Conservation (phyloP, 2,888 invertebrate genomes). For the Polyommatus iphigenia region DNA sequence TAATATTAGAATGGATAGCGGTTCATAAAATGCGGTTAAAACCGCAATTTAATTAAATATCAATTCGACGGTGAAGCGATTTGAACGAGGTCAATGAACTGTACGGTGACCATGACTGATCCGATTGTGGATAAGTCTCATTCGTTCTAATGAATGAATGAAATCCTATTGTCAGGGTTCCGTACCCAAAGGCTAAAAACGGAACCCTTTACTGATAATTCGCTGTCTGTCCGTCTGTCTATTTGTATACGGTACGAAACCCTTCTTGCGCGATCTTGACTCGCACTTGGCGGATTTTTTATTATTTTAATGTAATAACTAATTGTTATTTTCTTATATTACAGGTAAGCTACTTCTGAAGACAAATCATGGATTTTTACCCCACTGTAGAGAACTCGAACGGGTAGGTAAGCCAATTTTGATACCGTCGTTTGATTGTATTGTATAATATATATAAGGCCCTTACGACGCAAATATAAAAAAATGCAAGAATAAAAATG, state of each 20-base stretch:
- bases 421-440: no score
- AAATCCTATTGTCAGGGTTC: background rate
- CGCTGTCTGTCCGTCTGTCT: background rate
- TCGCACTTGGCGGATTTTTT: no score
- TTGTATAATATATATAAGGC: no score
- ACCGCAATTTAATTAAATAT: background rate
- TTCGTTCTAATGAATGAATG: background rate
- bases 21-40: conserved; percentile 7
- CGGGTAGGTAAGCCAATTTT: background rate
- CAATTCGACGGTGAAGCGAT: conserved; percentile 11
- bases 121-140: background rate
- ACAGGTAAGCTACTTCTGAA: background rate
- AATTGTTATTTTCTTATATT: background rate
- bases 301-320: background rate
- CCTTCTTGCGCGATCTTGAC: no score
- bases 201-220: background rate
- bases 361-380: background rate
- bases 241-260: no score
- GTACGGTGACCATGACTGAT: background rate
- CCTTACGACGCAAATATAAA: no score
- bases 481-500: no score
- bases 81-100: conserved; percentile 3
- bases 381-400: background rate
- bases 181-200: background rate
- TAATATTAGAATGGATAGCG: background rate